phyloP scores from a whole-genome alignment of 2,113 vertebrate genomes.

The Morone chrysops region DNA sequence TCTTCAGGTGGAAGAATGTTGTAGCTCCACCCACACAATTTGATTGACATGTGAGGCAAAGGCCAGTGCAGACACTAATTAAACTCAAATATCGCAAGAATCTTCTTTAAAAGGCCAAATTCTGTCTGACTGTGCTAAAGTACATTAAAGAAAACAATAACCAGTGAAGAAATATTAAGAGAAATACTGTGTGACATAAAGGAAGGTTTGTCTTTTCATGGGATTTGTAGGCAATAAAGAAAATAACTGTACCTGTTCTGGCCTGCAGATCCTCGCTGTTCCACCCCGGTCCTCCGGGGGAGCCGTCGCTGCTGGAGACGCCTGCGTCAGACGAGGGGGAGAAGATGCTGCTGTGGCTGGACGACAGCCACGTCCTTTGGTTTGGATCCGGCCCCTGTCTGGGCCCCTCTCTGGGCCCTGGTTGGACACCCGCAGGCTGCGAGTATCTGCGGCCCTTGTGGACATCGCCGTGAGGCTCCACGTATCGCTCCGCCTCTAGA shows the following conservation, averaged over 20 bases:
- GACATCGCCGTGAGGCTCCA: not conserved
- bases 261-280: constrained; percentile 47
- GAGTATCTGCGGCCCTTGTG: not conserved
- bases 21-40: not conserved
- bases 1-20: not conserved
- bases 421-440: not conserved
- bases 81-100: too few species aligned
- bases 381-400: not conserved
- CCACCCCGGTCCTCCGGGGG: constrained; percentile 17
- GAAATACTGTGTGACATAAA: too few species aligned
- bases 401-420: not conserved
- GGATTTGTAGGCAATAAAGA: not conserved
- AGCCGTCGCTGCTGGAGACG: constrained; percentile 12
- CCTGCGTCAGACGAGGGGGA: not conserved
- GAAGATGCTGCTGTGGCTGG: constrained; percentile 53
- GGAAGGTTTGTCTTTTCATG: too few species aligned
- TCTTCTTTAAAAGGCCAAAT: too few species aligned
- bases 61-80: too few species aligned
- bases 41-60: too few species aligned
- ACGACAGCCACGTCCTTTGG: not conserved
- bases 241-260: constrained; percentile 34
- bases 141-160: too few species aligned
- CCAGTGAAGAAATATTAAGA: too few species aligned
- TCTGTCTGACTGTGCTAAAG: too few species aligned
- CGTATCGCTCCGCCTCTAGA: not conserved